Conservation (phyloP, 2,113 vertebrate genomes). For the Muntiacus muntjak region DNA sequence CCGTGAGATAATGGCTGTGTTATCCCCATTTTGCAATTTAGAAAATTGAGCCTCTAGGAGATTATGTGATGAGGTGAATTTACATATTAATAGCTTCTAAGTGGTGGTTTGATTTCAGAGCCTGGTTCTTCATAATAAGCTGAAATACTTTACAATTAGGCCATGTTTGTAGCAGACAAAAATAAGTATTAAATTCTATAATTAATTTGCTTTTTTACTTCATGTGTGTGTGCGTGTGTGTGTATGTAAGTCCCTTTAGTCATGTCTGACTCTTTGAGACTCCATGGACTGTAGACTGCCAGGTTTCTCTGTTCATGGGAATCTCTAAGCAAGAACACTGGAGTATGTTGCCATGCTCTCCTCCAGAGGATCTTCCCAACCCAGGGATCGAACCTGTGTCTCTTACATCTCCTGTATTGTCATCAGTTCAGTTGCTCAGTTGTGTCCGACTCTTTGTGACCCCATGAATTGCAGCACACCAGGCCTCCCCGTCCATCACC, state of each 20-base stretch:
- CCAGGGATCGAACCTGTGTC: accelerated
- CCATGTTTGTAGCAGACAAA: not conserved
- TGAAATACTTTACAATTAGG: not conserved
- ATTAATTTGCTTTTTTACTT: not conserved
- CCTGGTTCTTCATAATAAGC: not conserved
- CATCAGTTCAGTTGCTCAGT: too few species aligned
- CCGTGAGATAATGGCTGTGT: not conserved
- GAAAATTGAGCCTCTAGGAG: not conserved
- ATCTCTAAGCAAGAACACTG: not conserved
- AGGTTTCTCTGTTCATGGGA: not conserved
- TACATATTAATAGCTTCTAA: not conserved
- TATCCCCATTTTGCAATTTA: not conserved
- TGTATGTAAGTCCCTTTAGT: not conserved
- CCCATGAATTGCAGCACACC: too few species aligned
- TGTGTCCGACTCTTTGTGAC: too few species aligned
- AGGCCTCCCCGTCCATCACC: too few species aligned
- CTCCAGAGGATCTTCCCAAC: not conserved
- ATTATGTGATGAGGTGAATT: not conserved
- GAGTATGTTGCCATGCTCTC: not conserved
- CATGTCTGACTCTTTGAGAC: not conserved
- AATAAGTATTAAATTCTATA: not conserved
- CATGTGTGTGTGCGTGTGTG: not conserved
- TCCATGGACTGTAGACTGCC: not conserved
- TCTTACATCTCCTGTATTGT: not conserved
- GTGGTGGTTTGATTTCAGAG: not conserved